Evolutionary conservation across 2,888 invertebrate genomes (phyloP).

Genomic region (Lycia hirtaria): DNA sequence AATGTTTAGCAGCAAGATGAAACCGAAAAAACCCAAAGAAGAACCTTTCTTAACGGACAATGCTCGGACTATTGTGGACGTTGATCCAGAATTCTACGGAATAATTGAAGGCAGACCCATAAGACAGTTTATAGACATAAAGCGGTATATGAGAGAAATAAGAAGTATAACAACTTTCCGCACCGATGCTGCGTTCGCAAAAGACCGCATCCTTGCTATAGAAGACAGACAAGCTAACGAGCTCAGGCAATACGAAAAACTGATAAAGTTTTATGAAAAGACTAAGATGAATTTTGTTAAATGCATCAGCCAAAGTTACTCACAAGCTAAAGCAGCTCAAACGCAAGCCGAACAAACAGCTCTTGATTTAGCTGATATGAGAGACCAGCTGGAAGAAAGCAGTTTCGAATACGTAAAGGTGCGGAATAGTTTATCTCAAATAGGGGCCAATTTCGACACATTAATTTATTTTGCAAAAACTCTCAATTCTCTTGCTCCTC

Average conservation of each 20-base stretch:
- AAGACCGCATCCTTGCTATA: constrained; percentile 49
- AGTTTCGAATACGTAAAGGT: constrained; percentile 45
- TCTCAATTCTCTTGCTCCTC: constrained; percentile 41
- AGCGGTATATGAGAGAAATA: constrained; percentile 49
- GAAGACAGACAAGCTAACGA: constrained; percentile 39
- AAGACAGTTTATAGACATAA: constrained; percentile 47
- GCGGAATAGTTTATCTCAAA: constrained; percentile 44
- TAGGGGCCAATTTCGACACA: constrained; percentile 44
- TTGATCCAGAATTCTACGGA: constrained; percentile 52
- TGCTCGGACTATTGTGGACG: constrained; percentile 49
- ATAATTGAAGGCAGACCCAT: constrained; percentile 53
- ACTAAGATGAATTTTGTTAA: constrained; percentile 42
- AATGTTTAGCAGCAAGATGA: constrained; percentile 38
- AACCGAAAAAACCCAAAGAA: constrained; percentile 34
- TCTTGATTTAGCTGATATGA: constrained; percentile 29
- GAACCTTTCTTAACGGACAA: constrained; percentile 47
- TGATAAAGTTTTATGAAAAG: constrained; percentile 28
- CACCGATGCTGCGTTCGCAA: constrained; percentile 49
- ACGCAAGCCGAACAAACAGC: constrained; percentile 36
- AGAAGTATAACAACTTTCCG: constrained; percentile 48
- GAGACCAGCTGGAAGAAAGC: constrained; percentile 42
- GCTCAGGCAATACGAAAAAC: constrained; percentile 37
- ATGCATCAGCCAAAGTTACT: constrained; percentile 47
- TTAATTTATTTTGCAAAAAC: constrained; percentile 48
- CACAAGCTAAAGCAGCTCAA: constrained; percentile 42